phyloP scores from a whole-genome alignment of 2,113 vertebrate species.

The Oplegnathus fasciatus region DNA sequence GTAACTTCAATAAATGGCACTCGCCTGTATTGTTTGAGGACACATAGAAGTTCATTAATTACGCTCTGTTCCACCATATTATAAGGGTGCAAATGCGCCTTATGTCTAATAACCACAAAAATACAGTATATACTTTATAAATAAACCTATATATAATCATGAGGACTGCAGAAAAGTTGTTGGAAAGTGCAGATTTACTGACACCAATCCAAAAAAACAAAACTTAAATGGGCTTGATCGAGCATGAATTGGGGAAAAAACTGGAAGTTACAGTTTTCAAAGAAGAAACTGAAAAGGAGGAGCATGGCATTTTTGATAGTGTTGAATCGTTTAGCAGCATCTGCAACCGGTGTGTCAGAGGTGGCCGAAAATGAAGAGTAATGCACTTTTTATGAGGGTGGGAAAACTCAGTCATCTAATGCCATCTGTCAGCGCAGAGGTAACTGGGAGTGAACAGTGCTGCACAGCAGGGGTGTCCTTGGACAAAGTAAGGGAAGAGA shows the following conservation, averaged over 20 bases:
- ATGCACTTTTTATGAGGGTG: constrained; percentile 60
- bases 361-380: constrained; percentile 72
- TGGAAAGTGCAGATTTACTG: neutral
- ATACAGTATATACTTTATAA: neutral
- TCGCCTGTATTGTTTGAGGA: neutral
- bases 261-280: neutral
- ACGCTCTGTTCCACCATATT: neutral
- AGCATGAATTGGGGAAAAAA: neutral
- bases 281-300: neutral
- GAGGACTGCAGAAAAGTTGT: neutral
- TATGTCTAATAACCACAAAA: neutral
- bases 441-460: constrained; percentile 47
- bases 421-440: constrained; percentile 67
- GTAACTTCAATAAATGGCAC: neutral
- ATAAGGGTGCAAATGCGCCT: neutral
- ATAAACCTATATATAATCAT: neutral
- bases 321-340: constrained; percentile 41
- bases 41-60: neutral
- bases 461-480: constrained; percentile 65
- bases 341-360: constrained; percentile 32
- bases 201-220: neutral
- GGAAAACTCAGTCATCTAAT: constrained; percentile 68
- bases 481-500: constrained; percentile 51
- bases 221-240: neutral
- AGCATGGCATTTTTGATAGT: neutral